Percentiles rank a stretch among this genome's conserved stretches.
Conservation (phyloP, 2,888 invertebrate species). For the Caenorhabditis plicata region DNA sequence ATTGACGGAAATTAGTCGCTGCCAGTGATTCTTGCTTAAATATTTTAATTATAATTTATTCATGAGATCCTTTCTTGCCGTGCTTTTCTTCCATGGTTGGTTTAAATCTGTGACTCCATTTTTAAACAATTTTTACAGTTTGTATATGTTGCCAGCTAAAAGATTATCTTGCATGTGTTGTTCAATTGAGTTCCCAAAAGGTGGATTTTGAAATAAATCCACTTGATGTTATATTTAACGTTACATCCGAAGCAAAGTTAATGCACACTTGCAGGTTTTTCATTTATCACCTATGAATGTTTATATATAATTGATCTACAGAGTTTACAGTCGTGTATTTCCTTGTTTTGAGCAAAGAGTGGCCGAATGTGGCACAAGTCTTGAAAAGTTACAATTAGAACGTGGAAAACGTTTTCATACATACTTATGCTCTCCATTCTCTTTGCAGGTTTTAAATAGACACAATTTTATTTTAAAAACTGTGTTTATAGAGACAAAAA, state of each 20-base stretch:
- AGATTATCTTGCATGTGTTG: constrained; percentile 47
- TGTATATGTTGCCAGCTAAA: constrained; percentile 36
- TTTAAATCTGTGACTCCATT: too few relatives aligned
- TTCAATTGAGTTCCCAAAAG: constrained; percentile 39
- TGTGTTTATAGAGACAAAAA: constrained; percentile 38
- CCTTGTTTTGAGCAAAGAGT: constrained; percentile 45
- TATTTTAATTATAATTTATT: too few relatives aligned
- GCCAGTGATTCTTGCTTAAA: too few relatives aligned
- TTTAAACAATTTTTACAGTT: constrained; percentile 10
- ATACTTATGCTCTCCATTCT: constrained; percentile 44
- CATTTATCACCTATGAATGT: background rate
- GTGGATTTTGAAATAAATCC: constrained; percentile 53
- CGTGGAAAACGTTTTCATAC: constrained; percentile 37
- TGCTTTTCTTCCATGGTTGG: too few relatives aligned
- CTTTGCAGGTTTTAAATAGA: too few relatives aligned
- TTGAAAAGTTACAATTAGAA: constrained; percentile 34
- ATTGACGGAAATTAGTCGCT: too few relatives aligned
- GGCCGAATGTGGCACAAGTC: constrained; percentile 39
- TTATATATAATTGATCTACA: constrained; percentile 6
- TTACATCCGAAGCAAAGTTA: constrained; percentile 49
- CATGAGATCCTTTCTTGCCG: too few relatives aligned
- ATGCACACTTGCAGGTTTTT: constrained; percentile 49
- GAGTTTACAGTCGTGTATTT: constrained; percentile 37
- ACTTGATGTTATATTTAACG: constrained; percentile 46
- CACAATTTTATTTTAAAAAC: too few relatives aligned